Base-by-base conservation (phyloP, 1,140 invertebrate genomes). In the Drosophila quadrilineata region DNA sequence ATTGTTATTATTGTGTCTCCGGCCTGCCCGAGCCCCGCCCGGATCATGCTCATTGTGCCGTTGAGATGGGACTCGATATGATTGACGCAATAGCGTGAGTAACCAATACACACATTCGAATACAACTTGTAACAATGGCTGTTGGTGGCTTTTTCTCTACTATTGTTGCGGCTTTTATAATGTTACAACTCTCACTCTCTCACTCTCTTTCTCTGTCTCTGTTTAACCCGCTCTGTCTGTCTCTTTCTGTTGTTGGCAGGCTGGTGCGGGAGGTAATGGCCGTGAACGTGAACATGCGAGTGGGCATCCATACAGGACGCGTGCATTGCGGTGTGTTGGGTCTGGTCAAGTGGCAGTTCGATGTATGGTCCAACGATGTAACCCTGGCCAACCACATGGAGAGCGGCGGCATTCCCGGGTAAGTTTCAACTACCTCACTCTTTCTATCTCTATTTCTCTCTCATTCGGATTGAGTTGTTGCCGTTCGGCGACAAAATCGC, bases 51-150 rank as follows among this genome's bases (percentile, higher is more conserved):
- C 95, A 96, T 67, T 98, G 96, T 91, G 97, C 96, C 84, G 96
- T 98, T 0, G 96, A 98, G 91, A 98, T 98, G 97, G 97, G 97
- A 14, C 91, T 98, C 29, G 97, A 98, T 89, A 98, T 98, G 97
- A 98, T 98, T 80, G 96, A 98, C 91, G 96, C 96, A 12, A 98
- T 98, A 87, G 95, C 95, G 95, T 96, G 92, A 96, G 95, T 63
- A 63, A 33, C 38, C 6, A 14, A 19, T 6, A 17, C 10, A 46
- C 24, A 29, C 45, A 49, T n/a, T 19, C 57, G 3, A 35, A 38
- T 3, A 52, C 38, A 41, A 29, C 48, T 45, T 45, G 35, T 6
- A 50, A 80, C 71, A 66, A 71, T 66, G 38, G 50, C 9, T 21
- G 22, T 22, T 52, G n/a, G 50, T 63, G 70, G 46, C 50, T 74